Evolutionary conservation across 2,113 vertebrate species (phyloP), one percentile per base, ranked within the genome.

Genomic region (Platichthys stellatus): DNA sequence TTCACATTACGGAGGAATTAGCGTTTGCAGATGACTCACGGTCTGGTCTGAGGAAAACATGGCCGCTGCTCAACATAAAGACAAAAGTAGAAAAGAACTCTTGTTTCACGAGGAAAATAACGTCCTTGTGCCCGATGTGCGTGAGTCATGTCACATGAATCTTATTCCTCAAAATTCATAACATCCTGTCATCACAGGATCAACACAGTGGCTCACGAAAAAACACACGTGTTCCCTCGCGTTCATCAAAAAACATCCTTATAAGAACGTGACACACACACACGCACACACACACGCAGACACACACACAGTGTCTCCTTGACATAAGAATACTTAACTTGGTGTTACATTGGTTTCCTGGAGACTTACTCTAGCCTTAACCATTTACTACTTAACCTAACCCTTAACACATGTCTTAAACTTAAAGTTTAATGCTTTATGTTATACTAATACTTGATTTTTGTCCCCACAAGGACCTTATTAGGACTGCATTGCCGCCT

Each of bases 1-100:
- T 89, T 75, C 17, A 28, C 78, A 79, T 85, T 76, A 84, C 54
- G 76, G 69, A 81, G 63, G 72, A 86, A 86, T 85, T 5, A 86
- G 82, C 63, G 67, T 86, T 89, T 73, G 54, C 57, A 77, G 82
- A 80, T 74, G 58, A 79, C 49, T 74, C 31, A 24, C 49, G 4
- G 60, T 86, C 72, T 60, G 66, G 67, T 45, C 20, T 17, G 63
- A 71, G 58, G 53, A 35, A 72, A 81, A 72, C 60, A 78, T 28
- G 61, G 62, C 38, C 24, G n/a, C 64, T 45, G 57, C 49, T 63
- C 26, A 23, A 49, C 14, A 60, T 20, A 8, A 53, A 18, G 61
- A 80, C 66, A 72, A 61, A 58, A 60, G 74, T 5, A 82, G 59
- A 80, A 78, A 82, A 77, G 76, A 78, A 35, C 59, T 59, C 72